Percentiles rank a stretch among this genome's conserved stretches.
Evolutionary conservation across 2,113 vertebrate genomes (phyloP).

Genomic region (Chloropsis hardwickii): DNA sequence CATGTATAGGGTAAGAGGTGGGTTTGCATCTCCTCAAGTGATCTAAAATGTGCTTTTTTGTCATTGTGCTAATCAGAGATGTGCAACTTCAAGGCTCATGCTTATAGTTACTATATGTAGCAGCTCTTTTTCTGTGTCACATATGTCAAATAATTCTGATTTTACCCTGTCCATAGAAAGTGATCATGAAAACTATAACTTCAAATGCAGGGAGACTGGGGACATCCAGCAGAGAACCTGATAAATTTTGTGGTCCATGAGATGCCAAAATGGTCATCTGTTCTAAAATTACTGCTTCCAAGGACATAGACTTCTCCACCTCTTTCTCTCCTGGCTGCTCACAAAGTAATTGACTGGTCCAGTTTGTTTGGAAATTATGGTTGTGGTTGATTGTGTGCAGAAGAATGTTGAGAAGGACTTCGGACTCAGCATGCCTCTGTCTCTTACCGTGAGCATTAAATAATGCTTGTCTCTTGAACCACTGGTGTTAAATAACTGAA

Average conservation of each 20-base stretch:
- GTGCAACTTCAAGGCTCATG: background rate
- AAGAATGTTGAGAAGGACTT: background rate
- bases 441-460: background rate
- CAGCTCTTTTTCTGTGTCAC: background rate
- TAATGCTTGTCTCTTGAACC: background rate
- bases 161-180: background rate
- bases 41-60: background rate
- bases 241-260: background rate
- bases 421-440: background rate
- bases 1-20: background rate
- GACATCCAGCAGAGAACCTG: background rate
- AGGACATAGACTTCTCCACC: background rate
- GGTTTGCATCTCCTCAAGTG: background rate
- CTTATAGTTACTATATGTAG: background rate
- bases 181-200: background rate
- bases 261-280: background rate
- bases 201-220: background rate
- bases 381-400: background rate
- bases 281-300: background rate
- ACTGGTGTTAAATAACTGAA: background rate
- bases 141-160: background rate
- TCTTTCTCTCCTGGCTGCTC: background rate
- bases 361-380: background rate
- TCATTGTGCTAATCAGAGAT: background rate
- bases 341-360: background rate